phyloP scores from a whole-genome alignment of 2,797 vertebrate species.

The Pseudochromis fuscus region DNA sequence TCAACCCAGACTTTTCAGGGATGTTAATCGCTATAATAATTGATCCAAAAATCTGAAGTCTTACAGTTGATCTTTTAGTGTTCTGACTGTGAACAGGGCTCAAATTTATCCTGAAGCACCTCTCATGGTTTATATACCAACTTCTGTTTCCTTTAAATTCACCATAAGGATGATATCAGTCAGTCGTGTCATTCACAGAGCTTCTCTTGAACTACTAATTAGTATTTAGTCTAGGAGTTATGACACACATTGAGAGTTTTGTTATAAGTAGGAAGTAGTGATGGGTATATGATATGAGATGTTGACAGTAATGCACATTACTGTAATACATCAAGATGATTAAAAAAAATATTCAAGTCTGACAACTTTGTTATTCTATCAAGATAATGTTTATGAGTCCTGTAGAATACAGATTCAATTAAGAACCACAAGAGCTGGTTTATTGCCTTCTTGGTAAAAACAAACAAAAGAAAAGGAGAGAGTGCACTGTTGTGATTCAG shows the following conservation, averaged over 20 bases:
- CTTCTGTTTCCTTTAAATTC: neutral
- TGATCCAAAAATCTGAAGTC: neutral
- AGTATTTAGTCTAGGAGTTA: neutral
- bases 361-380: constrained; percentile 6
- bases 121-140: neutral
- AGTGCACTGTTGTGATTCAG: constrained; percentile 13
- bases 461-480: neutral
- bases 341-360: neutral
- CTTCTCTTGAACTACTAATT: neutral
- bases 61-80: neutral
- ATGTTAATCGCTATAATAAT: neutral
- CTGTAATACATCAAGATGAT: neutral
- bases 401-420: neutral
- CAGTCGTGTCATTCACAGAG: neutral
- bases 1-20: neutral
- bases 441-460: constrained; percentile 9
- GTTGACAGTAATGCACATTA: neutral
- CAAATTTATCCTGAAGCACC: neutral
- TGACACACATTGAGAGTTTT: neutral
- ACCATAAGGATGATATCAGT: neutral
- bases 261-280: neutral
- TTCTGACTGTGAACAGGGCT: neutral
- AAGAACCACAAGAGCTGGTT: constrained; percentile 6
- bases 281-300: neutral
- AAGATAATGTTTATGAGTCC: neutral